Base-by-base conservation (phyloP, 2,797 vertebrate genomes). In the Poeciliopsis gracilis region DNA sequence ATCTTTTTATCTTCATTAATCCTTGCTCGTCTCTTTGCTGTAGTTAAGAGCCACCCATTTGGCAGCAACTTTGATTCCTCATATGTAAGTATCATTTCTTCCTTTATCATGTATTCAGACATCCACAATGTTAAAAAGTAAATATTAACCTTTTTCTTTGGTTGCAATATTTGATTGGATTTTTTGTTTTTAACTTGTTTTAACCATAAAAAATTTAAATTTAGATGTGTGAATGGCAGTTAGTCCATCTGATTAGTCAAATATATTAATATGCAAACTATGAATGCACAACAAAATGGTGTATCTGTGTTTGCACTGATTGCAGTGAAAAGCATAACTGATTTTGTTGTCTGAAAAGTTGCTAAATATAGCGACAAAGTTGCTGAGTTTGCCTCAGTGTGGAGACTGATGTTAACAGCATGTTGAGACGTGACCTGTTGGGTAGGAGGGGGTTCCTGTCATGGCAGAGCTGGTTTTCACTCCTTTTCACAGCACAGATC, bases 21-120 rank as follows among this genome's bases (percentile, higher is more conserved):
- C 18, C 11, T 69, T 15, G 16, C 5, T 38, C 25, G 20, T 46
- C 53, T 43, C 46, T 76, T 6, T 43, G 80, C 46, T 77, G 33
- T 33, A 99, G 97, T 96, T 81, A 95, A 96, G 94, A 95, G 75
- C 72, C 95, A 96, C 81, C 95, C 96, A 0, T 95, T 97, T 91
- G 95, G 95, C 86, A 91, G 82, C 20, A 92, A 96, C 23, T 96
- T 96, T 88, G 94, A 95, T 86, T 55, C 87, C 33, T 84, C 93
- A 88, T 93, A 96, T 93, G 98, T 98, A 96, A 99, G 97, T 97
- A 94, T 4, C 20, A 9, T 0, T 69, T 51, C 7, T 51, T 51
- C 8, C 49, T 51, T 51, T 23, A 51, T 23, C 49, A 51, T 49
- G 16, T 55, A 28, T 57, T 59, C 55, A 59, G 28, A 61, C 57